Conservation (phyloP, 2,888 invertebrate species). For the Cephus runcator region DNA sequence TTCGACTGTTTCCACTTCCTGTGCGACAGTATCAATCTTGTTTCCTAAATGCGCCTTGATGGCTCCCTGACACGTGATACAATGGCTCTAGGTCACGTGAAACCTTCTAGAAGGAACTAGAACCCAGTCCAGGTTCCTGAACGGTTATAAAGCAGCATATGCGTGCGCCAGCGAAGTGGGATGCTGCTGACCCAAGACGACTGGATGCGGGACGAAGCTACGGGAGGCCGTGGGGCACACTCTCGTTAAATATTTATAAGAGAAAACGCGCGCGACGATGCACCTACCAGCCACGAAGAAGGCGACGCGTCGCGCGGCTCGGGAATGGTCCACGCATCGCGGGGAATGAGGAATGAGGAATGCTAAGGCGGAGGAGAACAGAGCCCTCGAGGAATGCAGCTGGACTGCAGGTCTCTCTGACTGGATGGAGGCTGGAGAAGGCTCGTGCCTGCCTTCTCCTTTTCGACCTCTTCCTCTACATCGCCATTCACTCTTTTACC, state of each 20-base stretch:
- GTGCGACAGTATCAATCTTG: not conserved
- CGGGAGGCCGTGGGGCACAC: not conserved
- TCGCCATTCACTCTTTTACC: not conserved
- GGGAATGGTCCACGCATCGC: not conserved
- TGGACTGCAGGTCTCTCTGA: constrained; percentile 13
- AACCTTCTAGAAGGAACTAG: not conserved
- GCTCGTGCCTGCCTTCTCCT: not conserved
- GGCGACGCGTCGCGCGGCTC: not conserved
- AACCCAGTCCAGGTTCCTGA: not conserved
- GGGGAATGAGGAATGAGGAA: constrained; percentile 15
- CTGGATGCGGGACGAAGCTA: not conserved
- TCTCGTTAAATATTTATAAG: constrained; percentile 1
- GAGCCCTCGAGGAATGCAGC: constrained; percentile 22
- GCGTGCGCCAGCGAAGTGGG: not conserved
- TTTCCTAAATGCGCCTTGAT: not conserved
- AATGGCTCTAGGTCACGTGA: not conserved
- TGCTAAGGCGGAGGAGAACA: constrained; percentile 16
- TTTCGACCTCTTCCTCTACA: not conserved
- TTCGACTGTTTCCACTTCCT: not conserved
- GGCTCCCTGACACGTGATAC: not conserved
- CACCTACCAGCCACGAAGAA: not conserved
- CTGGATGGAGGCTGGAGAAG: not conserved
- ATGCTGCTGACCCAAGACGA: not conserved
- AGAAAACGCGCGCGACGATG: not conserved
- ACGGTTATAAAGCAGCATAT: not conserved